Evolutionary conservation across 2,888 invertebrate genomes (phyloP), one percentile per base, ranked within the genome.

Genomic region (Acleris holmiana): DNA sequence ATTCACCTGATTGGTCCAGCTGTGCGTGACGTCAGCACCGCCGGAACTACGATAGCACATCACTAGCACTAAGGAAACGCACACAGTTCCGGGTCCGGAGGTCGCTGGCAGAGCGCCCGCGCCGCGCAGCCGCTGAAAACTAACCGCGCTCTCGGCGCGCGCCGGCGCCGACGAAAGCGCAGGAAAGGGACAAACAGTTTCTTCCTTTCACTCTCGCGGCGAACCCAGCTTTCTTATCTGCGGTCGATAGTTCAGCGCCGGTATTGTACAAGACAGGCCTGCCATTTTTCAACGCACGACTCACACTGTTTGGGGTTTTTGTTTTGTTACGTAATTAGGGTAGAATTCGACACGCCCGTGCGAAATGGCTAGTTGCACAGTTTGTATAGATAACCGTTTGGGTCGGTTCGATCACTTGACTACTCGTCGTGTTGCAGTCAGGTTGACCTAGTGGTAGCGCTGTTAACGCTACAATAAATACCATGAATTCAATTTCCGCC

Each of bases 81-180:
- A 76, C 78, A 77, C 77, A 73, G 76, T 85, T 83, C 80, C 80
- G 81, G 84, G 84, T 84, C 68, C 82, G 78, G 87, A 89, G 88
- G 88, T 89, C 87, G 84, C 83, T 86, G 81, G 79, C 84, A 85
- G 84, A 88, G 89, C 85, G 88, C 82, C 86, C 83, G 75, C 81
- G 82, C 76, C 85, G 88, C 91, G 86, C 83, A 88, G 83, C 81
- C 84, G 86, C 88, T 88, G 85, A 88, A 90, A 91, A 91, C 91
- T 88, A 88, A 87, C 77, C 73, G 80, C 79, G 79, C 73, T 80
- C 44, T n/a, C 44, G 6, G 54, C 44, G 35, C 61, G 67, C 68
- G 51, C 57, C 70, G 63, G 69, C 76, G 75, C 76, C 76, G 82
- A 86, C 80, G 91, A 91, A 91, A 91, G 89, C 84, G 84, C 69